phyloP scores from a whole-genome alignment of 2,888 invertebrate genomes.

The Theodoxus fluviatilis region DNA sequence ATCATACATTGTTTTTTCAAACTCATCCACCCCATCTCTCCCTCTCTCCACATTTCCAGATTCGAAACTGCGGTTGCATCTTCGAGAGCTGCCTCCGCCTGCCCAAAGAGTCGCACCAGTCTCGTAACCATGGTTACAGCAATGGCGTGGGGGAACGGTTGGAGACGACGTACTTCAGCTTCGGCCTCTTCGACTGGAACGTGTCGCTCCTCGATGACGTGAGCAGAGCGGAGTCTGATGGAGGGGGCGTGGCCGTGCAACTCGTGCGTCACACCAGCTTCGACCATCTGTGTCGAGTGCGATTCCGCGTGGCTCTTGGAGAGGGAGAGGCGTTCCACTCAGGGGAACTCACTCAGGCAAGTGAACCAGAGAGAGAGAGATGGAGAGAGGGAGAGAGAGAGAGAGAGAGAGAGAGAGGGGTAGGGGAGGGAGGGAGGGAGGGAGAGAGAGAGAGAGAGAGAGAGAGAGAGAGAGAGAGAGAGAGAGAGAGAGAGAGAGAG shows the following conservation, averaged over 20 bases:
- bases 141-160: conserved; percentile 60
- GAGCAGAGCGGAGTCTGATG: conserved; percentile 50
- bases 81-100: conserved; percentile 77
- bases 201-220: conserved; percentile 66
- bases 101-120: conserved; percentile 65
- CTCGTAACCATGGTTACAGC: too few species aligned
- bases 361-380: too few species aligned
- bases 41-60: too few species aligned
- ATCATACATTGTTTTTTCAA: too few species aligned
- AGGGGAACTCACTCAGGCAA: too few species aligned
- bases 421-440: too few species aligned
- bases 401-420: too few species aligned
- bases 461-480: too few species aligned
- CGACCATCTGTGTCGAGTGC: conserved; percentile 80
- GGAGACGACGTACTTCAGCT: conserved; percentile 77
- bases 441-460: too few species aligned
- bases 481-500: too few species aligned
- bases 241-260: conserved; percentile 63
- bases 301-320: conserved; percentile 72
- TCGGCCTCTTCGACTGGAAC: conserved; percentile 85
- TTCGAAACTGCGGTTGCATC: conserved; percentile 75
- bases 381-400: too few species aligned
- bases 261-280: conserved; percentile 80
- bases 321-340: conserved; percentile 56
- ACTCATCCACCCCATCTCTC: too few species aligned